These are phyloP conservation scores for Anagyrus pseudococci DNA, from an alignment of 2,888 invertebrate species.

Conservation along the genomic window DNA sequence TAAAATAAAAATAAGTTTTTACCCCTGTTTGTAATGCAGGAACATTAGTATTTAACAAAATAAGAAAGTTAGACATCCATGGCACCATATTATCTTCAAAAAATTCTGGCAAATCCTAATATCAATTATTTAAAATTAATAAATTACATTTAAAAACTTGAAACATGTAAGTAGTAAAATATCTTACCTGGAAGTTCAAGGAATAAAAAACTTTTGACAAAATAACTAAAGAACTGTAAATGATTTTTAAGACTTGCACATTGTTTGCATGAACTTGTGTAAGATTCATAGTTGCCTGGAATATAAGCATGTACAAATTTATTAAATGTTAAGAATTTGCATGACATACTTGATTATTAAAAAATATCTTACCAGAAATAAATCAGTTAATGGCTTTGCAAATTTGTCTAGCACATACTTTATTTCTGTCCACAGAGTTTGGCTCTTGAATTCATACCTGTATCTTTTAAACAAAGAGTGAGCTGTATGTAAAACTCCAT, in stretches of 20 bases:
- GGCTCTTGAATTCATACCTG: conserved; percentile 94
- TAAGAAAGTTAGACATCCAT: conserved; percentile 94
- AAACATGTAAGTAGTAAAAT: conserved; percentile 4
- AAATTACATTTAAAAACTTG: neutral
- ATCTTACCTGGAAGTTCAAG: conserved; percentile 83
- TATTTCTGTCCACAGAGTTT: conserved; percentile 95
- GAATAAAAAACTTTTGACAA: conserved; percentile 97
- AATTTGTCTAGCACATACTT: conserved; percentile 94
- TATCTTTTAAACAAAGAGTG: conserved; percentile 97
- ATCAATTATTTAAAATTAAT: conserved; percentile 15
- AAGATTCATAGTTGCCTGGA: conserved; percentile 83
- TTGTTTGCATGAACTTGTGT: conserved; percentile 80
- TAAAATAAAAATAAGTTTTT: conserved; percentile 21
- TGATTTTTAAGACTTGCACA: conserved; percentile 80
- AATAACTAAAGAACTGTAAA: conserved; percentile 87
- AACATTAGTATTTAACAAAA: conserved; percentile 80
- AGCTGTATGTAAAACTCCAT: conserved; percentile 92
- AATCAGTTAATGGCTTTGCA: conserved; percentile 91
- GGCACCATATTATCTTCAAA: conserved; percentile 96
- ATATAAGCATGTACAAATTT: conserved; percentile 24
- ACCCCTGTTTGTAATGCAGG: conserved; percentile 72
- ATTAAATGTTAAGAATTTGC: conserved; percentile 19
- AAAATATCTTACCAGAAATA: conserved; percentile 74
- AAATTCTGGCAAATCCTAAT: conserved; percentile 92
- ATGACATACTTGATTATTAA: neutral